Evolutionary conservation across 2,113 vertebrate species (phyloP).

Genomic region (Todiramphus chloris): DNA sequence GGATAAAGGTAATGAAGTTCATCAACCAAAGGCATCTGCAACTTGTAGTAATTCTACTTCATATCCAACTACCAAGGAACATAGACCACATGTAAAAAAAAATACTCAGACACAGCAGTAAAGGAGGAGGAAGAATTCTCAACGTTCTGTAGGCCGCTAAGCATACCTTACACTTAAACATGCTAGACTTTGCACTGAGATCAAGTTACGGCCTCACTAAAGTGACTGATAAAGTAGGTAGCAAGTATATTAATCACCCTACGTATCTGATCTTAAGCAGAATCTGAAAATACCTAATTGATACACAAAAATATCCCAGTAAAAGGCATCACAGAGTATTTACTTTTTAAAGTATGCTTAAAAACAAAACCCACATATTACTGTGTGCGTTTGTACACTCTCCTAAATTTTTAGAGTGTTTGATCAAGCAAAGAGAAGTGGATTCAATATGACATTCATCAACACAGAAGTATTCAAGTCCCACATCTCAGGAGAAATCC

Average conservation of each 20-base stretch:
- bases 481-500: background rate
- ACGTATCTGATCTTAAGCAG: background rate
- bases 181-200: background rate
- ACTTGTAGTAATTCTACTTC: background rate
- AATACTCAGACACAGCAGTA: background rate
- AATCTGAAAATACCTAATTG: background rate
- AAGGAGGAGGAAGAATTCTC: background rate
- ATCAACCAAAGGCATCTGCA: background rate
- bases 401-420: background rate
- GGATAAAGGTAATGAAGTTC: background rate
- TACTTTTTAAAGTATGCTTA: background rate
- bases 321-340: background rate
- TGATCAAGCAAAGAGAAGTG: background rate
- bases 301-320: background rate
- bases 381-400: background rate
- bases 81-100: background rate
- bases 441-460: background rate
- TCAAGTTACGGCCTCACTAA: background rate
- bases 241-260: background rate
- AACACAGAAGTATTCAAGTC: background rate
- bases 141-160: background rate
- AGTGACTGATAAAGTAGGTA: background rate
- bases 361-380: background rate
- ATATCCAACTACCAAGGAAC: background rate
- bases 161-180: background rate